Conservation (phyloP, 2,113 vertebrate genomes). For the Rhinolophus sinicus region DNA sequence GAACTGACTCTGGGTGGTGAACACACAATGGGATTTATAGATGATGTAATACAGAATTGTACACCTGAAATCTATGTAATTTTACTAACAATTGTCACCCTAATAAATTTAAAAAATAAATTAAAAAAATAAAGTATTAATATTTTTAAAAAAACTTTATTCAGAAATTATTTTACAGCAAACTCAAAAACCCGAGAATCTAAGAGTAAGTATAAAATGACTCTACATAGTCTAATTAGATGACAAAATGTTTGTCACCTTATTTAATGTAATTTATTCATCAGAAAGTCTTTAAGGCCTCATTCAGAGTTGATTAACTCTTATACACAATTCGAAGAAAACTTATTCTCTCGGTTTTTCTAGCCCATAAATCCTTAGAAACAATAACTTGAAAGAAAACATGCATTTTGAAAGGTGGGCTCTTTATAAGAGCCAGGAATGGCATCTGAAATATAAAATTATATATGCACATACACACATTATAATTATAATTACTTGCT, state of each 20-base stretch:
- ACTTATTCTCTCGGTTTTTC: not conserved
- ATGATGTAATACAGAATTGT: no score
- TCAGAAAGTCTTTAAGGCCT: not conserved
- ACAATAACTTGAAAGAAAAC: not conserved
- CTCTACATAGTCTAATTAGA: not conserved
- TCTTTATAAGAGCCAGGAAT: not conserved
- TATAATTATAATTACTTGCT: not conserved
- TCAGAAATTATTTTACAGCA: constrained; percentile 31
- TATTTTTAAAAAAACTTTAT: not conserved
- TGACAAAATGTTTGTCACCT: not conserved
- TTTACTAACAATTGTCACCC: no score
- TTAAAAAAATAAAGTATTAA: not conserved
- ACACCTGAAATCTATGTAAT: no score
- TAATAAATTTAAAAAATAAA: no score
- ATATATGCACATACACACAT: not conserved
- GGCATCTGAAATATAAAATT: not conserved
- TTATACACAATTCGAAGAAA: not conserved
- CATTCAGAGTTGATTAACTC: not conserved
- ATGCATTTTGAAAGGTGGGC: not conserved
- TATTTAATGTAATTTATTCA: not conserved
- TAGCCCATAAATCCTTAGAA: not conserved
- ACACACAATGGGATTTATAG: no score
- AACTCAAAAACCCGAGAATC: not conserved
- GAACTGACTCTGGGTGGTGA: no score
- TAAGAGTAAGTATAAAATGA: constrained; percentile 7